These are phyloP conservation scores for Scaptodrosophila latifasciaeformis DNA, from an alignment of 2,888 invertebrate species.

Conservation along the genomic window DNA sequence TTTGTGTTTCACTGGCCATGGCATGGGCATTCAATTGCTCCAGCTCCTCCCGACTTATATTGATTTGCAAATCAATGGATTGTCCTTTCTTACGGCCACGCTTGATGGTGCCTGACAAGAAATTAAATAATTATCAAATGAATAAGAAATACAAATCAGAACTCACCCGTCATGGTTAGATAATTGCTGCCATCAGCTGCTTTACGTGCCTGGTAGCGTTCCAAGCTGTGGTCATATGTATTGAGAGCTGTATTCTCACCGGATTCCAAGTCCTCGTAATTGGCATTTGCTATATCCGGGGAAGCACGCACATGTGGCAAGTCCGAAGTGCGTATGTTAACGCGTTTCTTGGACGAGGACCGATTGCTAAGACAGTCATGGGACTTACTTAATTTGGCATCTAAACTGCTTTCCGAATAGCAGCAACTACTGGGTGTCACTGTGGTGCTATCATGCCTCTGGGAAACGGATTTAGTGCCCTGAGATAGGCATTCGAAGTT, in stretches of 20 bases:
- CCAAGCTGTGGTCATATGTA: constrained; percentile 75
- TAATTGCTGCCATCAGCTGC: constrained; percentile 77
- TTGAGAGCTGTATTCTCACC: constrained; percentile 74
- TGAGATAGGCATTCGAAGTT: constrained; percentile 73
- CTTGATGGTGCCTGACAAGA: constrained; percentile 80
- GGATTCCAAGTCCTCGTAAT: constrained; percentile 74
- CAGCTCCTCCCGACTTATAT: constrained; percentile 83
- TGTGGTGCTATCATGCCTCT: constrained; percentile 72
- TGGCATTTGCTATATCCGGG: constrained; percentile 61
- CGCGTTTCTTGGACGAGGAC: constrained; percentile 78
- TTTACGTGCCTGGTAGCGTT: constrained; percentile 77
- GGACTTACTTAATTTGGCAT: constrained; percentile 73
- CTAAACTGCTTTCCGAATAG: constrained; percentile 73
- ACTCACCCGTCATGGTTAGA: constrained; percentile 79
- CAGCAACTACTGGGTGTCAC: constrained; percentile 74
- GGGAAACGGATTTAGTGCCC: constrained; percentile 64
- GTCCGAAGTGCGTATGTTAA: constrained; percentile 80
- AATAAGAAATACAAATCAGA: neutral
- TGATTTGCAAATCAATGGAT: constrained; percentile 82
- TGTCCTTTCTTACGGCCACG: constrained; percentile 84
- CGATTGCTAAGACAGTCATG: constrained; percentile 76
- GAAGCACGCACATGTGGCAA: constrained; percentile 68
- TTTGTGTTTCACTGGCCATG: constrained; percentile 77
- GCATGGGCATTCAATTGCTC: constrained; percentile 81
- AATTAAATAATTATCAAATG: neutral